These are phyloP conservation scores for Dysmachus trigonus DNA, from an alignment of 2,888 invertebrate species.

Conservation along the genomic window DNA sequence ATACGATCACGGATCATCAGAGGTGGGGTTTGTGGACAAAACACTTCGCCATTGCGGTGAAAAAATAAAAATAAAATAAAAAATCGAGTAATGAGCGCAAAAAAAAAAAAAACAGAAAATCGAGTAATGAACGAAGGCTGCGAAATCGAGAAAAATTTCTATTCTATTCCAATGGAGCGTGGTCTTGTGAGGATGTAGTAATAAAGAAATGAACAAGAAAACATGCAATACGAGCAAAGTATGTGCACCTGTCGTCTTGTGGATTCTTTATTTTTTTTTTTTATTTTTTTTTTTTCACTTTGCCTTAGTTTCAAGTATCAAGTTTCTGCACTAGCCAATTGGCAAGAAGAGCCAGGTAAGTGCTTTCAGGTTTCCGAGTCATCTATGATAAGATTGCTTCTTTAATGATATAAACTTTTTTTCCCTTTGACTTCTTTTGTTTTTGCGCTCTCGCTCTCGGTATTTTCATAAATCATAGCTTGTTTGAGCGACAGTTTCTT, in stretches of 20 bases:
- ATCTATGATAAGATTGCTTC: slow-evolving; percentile 37
- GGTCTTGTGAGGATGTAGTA: neutral
- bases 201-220: slow-evolving; percentile 10
- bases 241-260: slow-evolving; percentile 32
- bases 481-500: slow-evolving; percentile 32
- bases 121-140: slow-evolving; percentile 2
- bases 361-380: slow-evolving; percentile 11
- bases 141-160: slow-evolving; percentile 15
- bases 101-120: neutral
- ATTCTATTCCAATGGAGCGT: slow-evolving; percentile 32
- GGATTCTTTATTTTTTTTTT: neutral
- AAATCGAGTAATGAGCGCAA: neutral
- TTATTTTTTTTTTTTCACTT: neutral
- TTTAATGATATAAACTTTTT: slow-evolving; percentile 28
- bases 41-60: neutral
- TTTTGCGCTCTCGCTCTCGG: neutral
- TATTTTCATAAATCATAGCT: slow-evolving; percentile 37
- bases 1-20: neutral
- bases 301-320: slow-evolving; percentile 29
- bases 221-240: slow-evolving; percentile 13
- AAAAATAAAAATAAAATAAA: neutral
- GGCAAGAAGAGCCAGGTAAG: neutral
- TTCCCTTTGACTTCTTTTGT: slow-evolving; percentile 19
- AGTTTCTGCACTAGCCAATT: slow-evolving; percentile 6
- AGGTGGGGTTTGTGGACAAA: neutral